Conservation (phyloP, 2,797 vertebrate genomes). For the Eulemur albifrons region DNA sequence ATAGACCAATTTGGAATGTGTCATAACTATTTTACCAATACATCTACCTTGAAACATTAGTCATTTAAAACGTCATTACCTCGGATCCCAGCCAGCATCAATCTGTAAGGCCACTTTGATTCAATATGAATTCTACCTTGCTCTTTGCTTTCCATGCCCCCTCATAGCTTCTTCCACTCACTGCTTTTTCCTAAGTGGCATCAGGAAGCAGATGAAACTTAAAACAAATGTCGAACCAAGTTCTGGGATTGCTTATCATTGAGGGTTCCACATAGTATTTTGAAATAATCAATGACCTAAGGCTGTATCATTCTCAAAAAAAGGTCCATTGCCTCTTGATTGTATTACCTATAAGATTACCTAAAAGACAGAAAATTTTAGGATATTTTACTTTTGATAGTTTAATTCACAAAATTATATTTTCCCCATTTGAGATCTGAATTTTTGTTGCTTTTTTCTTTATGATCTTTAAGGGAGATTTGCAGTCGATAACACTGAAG, state of each 20-base stretch:
- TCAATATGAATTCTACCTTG: neutral
- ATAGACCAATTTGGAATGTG: neutral
- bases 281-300: neutral
- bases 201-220: neutral
- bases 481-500: neutral
- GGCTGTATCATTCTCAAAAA: rapidly evolving
- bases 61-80: neutral
- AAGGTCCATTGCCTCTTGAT: constrained; percentile 13
- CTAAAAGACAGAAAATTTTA: neutral
- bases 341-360: neutral
- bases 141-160: neutral
- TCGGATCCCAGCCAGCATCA: neutral
- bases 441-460: neutral
- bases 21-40: neutral
- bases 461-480: neutral
- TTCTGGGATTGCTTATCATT: neutral
- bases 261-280: neutral
- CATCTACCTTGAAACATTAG: neutral
- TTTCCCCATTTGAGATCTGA: neutral
- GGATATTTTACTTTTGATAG: neutral
- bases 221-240: neutral
- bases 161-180: neutral
- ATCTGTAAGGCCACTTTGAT: neutral
- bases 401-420: neutral
- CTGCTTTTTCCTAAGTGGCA: neutral